These are phyloP conservation scores for Sula dactylatra DNA, from an alignment of 2,113 vertebrate genomes.

Conservation along the genomic window DNA sequence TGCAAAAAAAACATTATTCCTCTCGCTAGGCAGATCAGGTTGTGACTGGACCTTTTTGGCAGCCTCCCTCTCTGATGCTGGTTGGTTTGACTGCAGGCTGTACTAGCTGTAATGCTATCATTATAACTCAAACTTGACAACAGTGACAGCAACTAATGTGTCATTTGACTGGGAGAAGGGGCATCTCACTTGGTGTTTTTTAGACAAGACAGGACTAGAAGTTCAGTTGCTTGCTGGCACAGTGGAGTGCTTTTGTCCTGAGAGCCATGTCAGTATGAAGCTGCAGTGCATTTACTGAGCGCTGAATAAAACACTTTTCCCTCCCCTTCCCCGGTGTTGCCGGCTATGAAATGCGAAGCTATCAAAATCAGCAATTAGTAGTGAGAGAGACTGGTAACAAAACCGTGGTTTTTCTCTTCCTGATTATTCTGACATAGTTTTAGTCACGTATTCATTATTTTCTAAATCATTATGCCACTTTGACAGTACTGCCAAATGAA, in stretches of 20 bases:
- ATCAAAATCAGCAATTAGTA: slow-evolving; percentile 7
- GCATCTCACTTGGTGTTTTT: background rate
- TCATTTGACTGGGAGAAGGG: background rate
- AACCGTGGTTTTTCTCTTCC: background rate
- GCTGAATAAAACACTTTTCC: slow-evolving; percentile 22
- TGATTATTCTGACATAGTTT: background rate
- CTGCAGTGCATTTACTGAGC: background rate
- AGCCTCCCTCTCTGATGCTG: background rate
- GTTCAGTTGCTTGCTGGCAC: background rate
- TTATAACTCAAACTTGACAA: slow-evolving; percentile 14
- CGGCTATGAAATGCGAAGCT: background rate
- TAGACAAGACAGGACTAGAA: background rate
- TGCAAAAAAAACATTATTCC: background rate
- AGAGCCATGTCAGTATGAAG: background rate
- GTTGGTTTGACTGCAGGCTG: slow-evolving; percentile 8
- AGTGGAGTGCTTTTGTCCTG: background rate
- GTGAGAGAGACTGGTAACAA: background rate
- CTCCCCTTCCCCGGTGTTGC: background rate
- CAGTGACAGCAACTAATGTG: background rate
- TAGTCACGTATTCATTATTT: background rate
- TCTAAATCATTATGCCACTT: background rate
- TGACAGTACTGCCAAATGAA: background rate
- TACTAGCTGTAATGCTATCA: background rate
- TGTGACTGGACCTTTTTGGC: background rate
- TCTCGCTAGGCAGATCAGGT: background rate